phyloP scores from a whole-genome alignment of 2,888 invertebrate species.

The Serripes groenlandicus region DNA sequence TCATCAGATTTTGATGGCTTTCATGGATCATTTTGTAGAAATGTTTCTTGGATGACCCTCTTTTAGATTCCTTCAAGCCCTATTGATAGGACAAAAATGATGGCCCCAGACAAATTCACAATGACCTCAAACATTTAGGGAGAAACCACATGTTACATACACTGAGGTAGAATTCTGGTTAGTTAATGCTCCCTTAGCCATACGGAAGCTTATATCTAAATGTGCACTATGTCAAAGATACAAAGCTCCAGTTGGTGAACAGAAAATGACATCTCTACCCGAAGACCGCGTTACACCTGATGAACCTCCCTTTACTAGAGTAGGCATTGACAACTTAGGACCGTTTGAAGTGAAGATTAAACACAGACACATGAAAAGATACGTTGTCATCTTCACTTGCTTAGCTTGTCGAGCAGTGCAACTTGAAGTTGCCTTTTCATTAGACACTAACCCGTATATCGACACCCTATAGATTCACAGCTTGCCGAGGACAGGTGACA shows the following conservation, averaged over 20 bases:
- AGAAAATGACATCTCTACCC: slow-evolving; percentile 55
- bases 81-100: too few species aligned
- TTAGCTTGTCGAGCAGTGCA: slow-evolving; percentile 55
- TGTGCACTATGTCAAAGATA: slow-evolving; percentile 40
- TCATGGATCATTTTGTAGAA: too few species aligned
- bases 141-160: slow-evolving; percentile 41
- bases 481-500: slow-evolving; percentile 41
- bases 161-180: slow-evolving; percentile 48
- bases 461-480: slow-evolving; percentile 45
- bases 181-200: slow-evolving; percentile 40
- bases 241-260: slow-evolving; percentile 8
- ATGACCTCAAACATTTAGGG: slow-evolving; percentile 36
- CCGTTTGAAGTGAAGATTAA: slow-evolving; percentile 58
- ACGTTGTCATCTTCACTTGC: slow-evolving; percentile 67
- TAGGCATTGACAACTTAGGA: slow-evolving; percentile 67
- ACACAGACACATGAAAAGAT: slow-evolving; percentile 51
- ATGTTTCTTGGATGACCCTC: too few species aligned
- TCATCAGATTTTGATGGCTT: too few species aligned
- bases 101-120: slow-evolving; percentile 39
- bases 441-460: too few species aligned
- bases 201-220: slow-evolving; percentile 37
- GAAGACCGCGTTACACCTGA: slow-evolving; percentile 29
- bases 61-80: too few species aligned
- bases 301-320: slow-evolving; percentile 49
- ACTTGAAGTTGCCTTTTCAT: slow-evolving; percentile 54